These are phyloP conservation scores for Picathartes gymnocephalus DNA, from an alignment of 2,113 vertebrate species.

Conservation along the genomic window DNA sequence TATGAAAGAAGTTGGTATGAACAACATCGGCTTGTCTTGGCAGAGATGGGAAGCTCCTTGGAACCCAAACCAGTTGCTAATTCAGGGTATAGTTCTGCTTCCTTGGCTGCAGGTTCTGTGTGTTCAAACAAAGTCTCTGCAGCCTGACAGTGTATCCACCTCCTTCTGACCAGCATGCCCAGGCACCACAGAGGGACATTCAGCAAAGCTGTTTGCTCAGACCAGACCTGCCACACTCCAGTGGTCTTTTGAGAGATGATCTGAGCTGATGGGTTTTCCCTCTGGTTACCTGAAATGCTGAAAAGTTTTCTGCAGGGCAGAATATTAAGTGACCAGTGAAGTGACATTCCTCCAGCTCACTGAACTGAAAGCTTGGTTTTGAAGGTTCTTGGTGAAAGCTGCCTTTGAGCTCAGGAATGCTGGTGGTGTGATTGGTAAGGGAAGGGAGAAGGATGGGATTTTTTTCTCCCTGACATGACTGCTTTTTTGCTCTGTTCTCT, in stretches of 20 bases:
- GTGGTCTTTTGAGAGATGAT: neutral
- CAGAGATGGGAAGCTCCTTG: neutral
- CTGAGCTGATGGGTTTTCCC: neutral
- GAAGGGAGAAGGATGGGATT: neutral
- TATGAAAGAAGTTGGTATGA: neutral
- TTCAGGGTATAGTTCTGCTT: neutral
- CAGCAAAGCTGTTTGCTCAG: neutral
- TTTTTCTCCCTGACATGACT: neutral
- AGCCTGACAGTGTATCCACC: neutral
- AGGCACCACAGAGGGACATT: neutral
- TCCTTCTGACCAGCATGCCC: neutral
- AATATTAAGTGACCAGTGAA: neutral
- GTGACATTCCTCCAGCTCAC: neutral
- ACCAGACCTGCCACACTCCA: neutral
- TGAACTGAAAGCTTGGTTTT: neutral
- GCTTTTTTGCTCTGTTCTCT: neutral
- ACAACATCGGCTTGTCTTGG: neutral
- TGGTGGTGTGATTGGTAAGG: neutral
- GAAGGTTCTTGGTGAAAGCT: neutral
- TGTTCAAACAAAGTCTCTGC: neutral
- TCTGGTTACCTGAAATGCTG: neutral
- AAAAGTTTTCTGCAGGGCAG: neutral
- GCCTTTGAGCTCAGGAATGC: neutral
- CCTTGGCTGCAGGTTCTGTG: neutral
- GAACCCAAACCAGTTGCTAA: neutral